These are phyloP conservation scores for Sebastolobus altivelis DNA, from an alignment of 2,797 vertebrate genomes.

Conservation along the genomic window DNA sequence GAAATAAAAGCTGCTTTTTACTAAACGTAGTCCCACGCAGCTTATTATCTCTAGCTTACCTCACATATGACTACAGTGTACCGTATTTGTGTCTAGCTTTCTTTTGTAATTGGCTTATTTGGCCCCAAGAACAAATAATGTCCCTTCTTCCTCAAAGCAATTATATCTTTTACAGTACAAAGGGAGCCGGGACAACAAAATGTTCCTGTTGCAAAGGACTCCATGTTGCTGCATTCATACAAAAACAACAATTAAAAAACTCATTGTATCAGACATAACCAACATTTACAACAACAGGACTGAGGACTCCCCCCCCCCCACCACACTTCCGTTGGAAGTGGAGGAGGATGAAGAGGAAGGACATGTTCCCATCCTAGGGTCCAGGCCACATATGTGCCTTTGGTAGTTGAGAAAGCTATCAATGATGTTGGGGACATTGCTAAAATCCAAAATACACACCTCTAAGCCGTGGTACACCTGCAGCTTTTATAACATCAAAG, in stretches of 20 bases:
- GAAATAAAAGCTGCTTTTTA: conserved; percentile 13
- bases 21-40: neutral
- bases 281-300: neutral
- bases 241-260: neutral
- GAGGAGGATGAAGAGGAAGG: neutral
- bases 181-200: neutral
- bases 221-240: neutral
- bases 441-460: neutral
- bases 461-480: neutral
- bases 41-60: conserved; percentile 17
- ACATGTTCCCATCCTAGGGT: neutral
- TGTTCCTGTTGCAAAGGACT: neutral
- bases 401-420: neutral
- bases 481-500: conserved; percentile 53
- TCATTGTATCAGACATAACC: neutral
- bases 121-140: neutral
- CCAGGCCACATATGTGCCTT: neutral
- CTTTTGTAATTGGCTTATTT: conserved; percentile 12
- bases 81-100: neutral
- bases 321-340: neutral
- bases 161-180: neutral
- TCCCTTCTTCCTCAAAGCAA: neutral
- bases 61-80: neutral
- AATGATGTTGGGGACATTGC: neutral
- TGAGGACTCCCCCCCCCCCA: neutral